These are phyloP conservation scores for Neotoma lepida DNA, from an alignment of 2,113 vertebrate species.

Conservation along the genomic window DNA sequence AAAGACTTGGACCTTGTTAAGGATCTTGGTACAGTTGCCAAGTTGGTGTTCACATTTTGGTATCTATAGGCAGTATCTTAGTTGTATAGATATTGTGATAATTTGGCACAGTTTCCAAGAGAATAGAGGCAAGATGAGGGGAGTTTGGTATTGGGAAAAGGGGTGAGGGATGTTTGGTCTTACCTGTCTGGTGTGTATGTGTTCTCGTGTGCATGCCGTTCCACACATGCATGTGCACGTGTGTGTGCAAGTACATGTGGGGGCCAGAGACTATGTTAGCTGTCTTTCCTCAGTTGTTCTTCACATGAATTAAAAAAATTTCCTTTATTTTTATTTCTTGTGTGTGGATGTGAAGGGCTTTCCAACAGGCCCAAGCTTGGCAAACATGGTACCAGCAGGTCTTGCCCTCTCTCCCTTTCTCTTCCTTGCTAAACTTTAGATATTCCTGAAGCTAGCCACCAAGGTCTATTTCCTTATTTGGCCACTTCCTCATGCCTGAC, in stretches of 20 bases:
- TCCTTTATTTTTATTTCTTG: not conserved
- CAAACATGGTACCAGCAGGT: not conserved
- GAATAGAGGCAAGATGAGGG: not conserved
- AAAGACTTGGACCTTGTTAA: not conserved
- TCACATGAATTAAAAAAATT: not conserved
- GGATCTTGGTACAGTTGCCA: not conserved
- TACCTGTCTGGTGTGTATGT: not conserved
- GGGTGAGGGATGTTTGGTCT: not conserved
- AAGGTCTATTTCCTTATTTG: not conserved
- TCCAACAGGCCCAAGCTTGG: not conserved
- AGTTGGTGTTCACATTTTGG: not conserved
- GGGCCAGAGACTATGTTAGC: not conserved
- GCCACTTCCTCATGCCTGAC: not conserved
- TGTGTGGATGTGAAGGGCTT: not conserved
- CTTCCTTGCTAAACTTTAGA: not conserved
- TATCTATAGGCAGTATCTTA: not conserved
- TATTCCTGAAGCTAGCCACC: not conserved
- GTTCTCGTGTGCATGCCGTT: too few relatives aligned
- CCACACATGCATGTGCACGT: not conserved
- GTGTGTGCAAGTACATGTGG: not conserved
- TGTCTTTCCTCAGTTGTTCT: not conserved
- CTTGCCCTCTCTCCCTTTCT: accelerated
- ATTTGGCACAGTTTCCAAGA: not conserved
- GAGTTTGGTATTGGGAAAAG: not conserved
- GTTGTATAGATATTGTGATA: not conserved